These are phyloP conservation scores for Coccyzus lansbergi DNA, from an alignment of 2,797 vertebrate species.

Conservation along the genomic window DNA sequence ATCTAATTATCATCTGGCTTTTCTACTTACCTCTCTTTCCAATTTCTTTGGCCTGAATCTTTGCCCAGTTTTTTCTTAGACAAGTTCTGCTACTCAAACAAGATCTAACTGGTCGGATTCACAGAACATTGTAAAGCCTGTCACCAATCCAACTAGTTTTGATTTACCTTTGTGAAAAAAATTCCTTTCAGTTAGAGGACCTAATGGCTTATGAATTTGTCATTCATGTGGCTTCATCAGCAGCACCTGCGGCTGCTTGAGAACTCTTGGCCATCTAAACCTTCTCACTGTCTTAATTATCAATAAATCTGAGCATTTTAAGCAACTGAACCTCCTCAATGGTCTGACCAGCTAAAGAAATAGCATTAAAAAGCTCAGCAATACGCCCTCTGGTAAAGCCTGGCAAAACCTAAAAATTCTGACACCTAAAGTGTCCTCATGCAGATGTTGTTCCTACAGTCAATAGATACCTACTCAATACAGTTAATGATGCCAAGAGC, in stretches of 20 bases:
- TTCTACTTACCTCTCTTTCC: neutral
- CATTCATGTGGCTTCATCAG: neutral
- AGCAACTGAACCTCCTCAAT: neutral
- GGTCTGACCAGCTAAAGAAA: neutral
- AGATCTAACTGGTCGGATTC: slow-evolving; percentile 24
- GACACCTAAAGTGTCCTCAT: neutral
- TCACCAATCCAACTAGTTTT: neutral
- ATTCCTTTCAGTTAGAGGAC: neutral
- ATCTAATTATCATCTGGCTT: neutral
- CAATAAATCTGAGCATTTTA: neutral
- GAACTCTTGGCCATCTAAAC: neutral
- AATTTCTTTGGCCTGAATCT: neutral
- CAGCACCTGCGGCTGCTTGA: neutral
- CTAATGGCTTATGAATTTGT: neutral
- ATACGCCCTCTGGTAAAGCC: neutral
- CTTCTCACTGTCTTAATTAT: neutral
- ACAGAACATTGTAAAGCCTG: neutral
- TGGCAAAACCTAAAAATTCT: neutral
- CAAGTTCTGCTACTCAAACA: slow-evolving; percentile 3
- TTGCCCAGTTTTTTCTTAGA: neutral
- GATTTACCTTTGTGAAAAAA: neutral
- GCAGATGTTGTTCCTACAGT: neutral
- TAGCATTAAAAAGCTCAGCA: neutral
- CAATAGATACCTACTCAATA: neutral
- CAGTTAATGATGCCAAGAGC: neutral